Base-by-base conservation (phyloP, 1,140 invertebrate species). In the Sitobion miscanthi region DNA sequence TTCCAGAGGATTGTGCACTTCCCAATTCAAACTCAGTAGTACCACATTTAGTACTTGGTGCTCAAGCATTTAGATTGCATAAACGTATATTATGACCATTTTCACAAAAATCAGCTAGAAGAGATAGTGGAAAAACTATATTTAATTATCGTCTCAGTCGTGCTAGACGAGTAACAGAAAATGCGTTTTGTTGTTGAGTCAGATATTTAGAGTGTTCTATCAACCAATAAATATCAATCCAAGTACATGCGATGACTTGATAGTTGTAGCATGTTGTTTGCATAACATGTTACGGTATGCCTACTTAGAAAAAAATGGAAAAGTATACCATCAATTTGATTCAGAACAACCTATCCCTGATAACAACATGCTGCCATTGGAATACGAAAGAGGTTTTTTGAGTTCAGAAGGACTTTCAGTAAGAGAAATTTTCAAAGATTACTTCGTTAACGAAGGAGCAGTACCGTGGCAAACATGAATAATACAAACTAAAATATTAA, bases 41-140 rank as follows among this genome's bases (percentile, higher is more conserved):
- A 23, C 94, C 94, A 30, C 94, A 95, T 94, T 94, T 95, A 25
- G 85, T 95, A 85, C 82, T 95, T 57, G 95, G 94, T 23, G 95
- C 96, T 95, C 94, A 95, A 77, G 95, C 95, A 77, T 96, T 96
- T 94, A 94, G 95, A 49, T 91, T 96, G 45, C 93, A 94, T 82
- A 69, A n/a, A n/a, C n/a, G n/a, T n/a, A n/a, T 95, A 82, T 94
- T 96, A 94, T 94, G 94, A 92, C 95, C 95, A 62, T 96, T 94
- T 94, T 94, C 95, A 49, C 82, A 85, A 85, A 85, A 85, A 35
- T 25, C 38, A 45, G 38, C 21, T 45, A 85, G n/a, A 83, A 20
- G 35, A 21, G 77, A 83, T 35, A 38, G 77, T 83, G n/a, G 35
- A 38, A 83, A 83, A 83, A 38, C 77, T 38, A 90, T 90, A 47